Evolutionary conservation across 2,113 vertebrate genomes (phyloP).

Genomic region (Hymenochirus boettgeri): DNA sequence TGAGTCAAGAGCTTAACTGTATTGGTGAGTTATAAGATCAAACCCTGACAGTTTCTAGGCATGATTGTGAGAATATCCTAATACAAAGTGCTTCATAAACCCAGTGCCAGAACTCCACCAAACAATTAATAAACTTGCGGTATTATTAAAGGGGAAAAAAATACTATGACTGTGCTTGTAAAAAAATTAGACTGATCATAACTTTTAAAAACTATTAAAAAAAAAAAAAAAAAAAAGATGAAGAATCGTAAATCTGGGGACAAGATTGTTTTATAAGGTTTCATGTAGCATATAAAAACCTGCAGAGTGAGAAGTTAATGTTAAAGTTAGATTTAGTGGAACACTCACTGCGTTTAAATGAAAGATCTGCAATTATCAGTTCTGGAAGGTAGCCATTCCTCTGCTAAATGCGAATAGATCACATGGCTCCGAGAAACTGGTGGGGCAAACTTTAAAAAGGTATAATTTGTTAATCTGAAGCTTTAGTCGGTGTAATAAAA

Average conservation of each 20-base stretch:
- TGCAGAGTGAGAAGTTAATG: slow-evolving; percentile 12
- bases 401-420: slow-evolving; percentile 9
- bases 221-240: no score
- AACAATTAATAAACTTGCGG: no score
- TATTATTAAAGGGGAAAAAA: no score
- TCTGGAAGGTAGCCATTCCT: slow-evolving; percentile 17
- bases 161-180: no score
- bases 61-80: no score
- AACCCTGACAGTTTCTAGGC: no score
- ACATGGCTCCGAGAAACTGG: slow-evolving; percentile 37
- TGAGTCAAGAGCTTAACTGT: no score
- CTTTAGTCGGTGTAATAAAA: slow-evolving; percentile 30
- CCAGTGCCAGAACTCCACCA: no score
- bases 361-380: slow-evolving; percentile 24
- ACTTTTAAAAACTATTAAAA: no score
- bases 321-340: background rate
- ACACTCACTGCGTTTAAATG: slow-evolving; percentile 7
- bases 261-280: slow-evolving; percentile 36
- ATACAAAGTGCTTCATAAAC: no score
- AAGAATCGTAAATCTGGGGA: slow-evolving; percentile 23
- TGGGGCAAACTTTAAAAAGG: slow-evolving; percentile 24
- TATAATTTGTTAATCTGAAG: slow-evolving; percentile 39
- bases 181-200: no score
- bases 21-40: no score
- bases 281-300: slow-evolving; percentile 17